Base-by-base conservation (phyloP, 2,113 vertebrate genomes). In the Gopherus evgoodei region DNA sequence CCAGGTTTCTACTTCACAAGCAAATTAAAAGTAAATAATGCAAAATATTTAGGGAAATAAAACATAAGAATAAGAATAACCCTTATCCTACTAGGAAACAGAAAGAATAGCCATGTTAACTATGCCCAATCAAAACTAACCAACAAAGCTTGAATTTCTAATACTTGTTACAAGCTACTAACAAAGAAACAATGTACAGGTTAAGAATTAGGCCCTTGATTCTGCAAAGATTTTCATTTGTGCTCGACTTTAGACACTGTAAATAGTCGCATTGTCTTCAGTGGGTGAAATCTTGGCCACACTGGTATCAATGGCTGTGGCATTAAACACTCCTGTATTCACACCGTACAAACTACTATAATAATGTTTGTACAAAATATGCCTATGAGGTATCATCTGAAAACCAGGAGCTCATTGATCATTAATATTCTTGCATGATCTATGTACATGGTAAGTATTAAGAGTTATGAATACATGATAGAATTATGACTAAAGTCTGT, bases 11-110 rank as follows among this genome's bases (percentile, higher is more conserved):
- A 82, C 22, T 84, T 80, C 90, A 24, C 53, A 90, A 11, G 17
- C n/a, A 72, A 95, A 86, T 50, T 50, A 88, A 88, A 86, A 91
- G 47, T 76, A 69, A 93, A 62, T 14, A n/a, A 69, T 62, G 84
- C 31, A 54, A 24, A 91, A 76, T 69, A 94, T 59, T 82, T 52
- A 11, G 52, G 83, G 87, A 95, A 94, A 86, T 80, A 87, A 91
- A 94, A 90, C 42, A 83, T 6, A 79, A 49, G 47, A 49, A 49
- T 24, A 89, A 84, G 88, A 92, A 83, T 78, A 92, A 24, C 47
- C 79, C 10, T 81, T 52, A 52, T 85, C 14, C 50, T 42, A 35
- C 50, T 31, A 90, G 69, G 29, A 94, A 56, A 54, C 59, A n/a
- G 72, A 62, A 89, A 89, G 59, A 92, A 27, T 27, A 82, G 24